These are phyloP conservation scores for Nycticryphes semicollaris DNA, from an alignment of 2,113 vertebrate species.

Conservation along the genomic window DNA sequence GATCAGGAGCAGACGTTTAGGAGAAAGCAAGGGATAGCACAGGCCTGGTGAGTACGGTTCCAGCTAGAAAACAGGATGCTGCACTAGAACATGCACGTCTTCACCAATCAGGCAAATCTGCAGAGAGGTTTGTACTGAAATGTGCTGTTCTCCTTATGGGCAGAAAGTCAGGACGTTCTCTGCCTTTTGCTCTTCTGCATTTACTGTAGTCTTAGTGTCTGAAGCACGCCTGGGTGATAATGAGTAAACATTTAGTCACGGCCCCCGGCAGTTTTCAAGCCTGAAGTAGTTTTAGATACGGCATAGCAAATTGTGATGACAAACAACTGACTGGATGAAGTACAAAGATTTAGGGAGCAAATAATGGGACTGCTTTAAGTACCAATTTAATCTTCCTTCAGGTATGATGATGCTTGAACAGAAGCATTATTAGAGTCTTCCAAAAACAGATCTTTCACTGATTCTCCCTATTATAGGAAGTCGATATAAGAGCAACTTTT, in stretches of 20 bases:
- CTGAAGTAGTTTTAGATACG: not conserved
- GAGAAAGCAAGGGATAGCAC: not conserved
- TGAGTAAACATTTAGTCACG: not conserved
- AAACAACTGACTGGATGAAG: not conserved
- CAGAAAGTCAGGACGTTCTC: not conserved
- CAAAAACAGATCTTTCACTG: not conserved
- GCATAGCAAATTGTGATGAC: not conserved
- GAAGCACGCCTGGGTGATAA: not conserved
- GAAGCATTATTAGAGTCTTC: not conserved
- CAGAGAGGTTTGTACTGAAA: not conserved
- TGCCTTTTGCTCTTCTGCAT: not conserved
- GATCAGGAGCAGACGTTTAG: not conserved
- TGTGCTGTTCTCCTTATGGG: not conserved
- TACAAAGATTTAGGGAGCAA: not conserved
- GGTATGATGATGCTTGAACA: not conserved
- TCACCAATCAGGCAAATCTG: not conserved
- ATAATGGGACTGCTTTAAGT: not conserved
- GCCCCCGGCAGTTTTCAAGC: not conserved
- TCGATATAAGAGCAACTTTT: not conserved
- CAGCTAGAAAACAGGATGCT: not conserved
- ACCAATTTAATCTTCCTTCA: not conserved
- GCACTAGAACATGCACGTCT: not conserved
- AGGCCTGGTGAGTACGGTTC: not conserved
- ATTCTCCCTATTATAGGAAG: not conserved
- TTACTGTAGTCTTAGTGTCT: not conserved